Conservation (phyloP, 2,888 invertebrate genomes). For the Plemyria rubiginata region DNA sequence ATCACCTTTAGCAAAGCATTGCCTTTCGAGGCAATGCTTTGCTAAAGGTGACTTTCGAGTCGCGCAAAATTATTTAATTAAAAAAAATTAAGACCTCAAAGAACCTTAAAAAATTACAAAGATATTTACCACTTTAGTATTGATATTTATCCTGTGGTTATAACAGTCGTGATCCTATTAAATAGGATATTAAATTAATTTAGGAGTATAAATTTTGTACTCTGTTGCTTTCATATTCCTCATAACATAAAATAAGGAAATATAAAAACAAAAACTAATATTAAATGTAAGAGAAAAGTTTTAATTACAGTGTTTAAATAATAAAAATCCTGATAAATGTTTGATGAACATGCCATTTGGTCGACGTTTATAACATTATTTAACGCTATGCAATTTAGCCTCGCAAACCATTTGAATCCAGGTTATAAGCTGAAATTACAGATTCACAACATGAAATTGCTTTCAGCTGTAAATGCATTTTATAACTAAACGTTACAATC, state of each 20-base stretch:
- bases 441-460: conserved; percentile 49
- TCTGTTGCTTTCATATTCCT: background rate
- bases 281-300: background rate
- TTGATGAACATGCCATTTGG: background rate
- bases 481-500: conserved; percentile 29
- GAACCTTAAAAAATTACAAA: no score
- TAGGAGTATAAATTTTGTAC: no score
- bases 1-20: no score
- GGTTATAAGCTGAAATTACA: conserved; percentile 36
- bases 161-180: no score
- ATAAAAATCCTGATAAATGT: background rate
- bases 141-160: no score
- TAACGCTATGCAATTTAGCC: conserved; percentile 18
- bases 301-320: background rate
- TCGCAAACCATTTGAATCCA: conserved; percentile 28
- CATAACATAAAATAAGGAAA: background rate
- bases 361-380: conserved; percentile 6
- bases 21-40: no score
- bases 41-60: no score
- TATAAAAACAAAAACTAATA: background rate
- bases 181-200: no score
- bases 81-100: no score
- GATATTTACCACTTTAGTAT: no score
- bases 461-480: conserved; percentile 41
- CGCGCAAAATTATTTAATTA: no score